A percentile compares a stretch with the other conserved stretches of the same genome.
These are phyloP conservation scores for Bugula neritina DNA, from an alignment of 2,888 invertebrate species.

Conservation along the genomic window DNA sequence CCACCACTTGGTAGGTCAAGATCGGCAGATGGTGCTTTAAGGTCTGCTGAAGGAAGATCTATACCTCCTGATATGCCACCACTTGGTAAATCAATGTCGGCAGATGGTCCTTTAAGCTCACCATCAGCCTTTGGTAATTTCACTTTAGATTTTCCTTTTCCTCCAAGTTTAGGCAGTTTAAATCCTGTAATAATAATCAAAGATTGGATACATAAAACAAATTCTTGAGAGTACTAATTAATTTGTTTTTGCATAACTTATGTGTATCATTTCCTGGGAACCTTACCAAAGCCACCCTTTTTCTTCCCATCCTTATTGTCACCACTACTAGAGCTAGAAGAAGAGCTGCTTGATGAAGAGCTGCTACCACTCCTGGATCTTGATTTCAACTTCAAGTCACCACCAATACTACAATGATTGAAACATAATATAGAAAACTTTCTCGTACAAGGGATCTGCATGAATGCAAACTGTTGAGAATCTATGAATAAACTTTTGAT, in stretches of 20 bases:
- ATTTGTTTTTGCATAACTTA: too few relatives aligned
- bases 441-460: too few relatives aligned
- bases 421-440: too few relatives aligned
- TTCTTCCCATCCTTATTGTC: not conserved
- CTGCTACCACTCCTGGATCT: not conserved
- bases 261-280: too few relatives aligned
- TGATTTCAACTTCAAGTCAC: not conserved
- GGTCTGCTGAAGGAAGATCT: not conserved
- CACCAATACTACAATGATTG: not conserved
- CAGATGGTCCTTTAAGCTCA: slow-evolving; percentile 14
- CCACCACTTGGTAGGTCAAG: slow-evolving; percentile 17
- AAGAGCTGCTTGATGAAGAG: not conserved
- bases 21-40: slow-evolving; percentile 13
- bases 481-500: too few relatives aligned
- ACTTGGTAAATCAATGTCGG: slow-evolving; percentile 3
- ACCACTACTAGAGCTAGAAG: not conserved
- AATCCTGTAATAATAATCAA: slow-evolving; percentile 8
- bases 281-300: not conserved
- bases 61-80: not conserved
- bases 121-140: slow-evolving; percentile 4
- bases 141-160: slow-evolving; percentile 10
- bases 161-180: slow-evolving; percentile 15
- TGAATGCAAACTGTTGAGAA: too few relatives aligned
- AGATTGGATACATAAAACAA: too few relatives aligned
- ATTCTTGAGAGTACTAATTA: too few relatives aligned